phyloP scores from a whole-genome alignment of 2,888 invertebrate species.

The Scaptomyza caliginosa region DNA sequence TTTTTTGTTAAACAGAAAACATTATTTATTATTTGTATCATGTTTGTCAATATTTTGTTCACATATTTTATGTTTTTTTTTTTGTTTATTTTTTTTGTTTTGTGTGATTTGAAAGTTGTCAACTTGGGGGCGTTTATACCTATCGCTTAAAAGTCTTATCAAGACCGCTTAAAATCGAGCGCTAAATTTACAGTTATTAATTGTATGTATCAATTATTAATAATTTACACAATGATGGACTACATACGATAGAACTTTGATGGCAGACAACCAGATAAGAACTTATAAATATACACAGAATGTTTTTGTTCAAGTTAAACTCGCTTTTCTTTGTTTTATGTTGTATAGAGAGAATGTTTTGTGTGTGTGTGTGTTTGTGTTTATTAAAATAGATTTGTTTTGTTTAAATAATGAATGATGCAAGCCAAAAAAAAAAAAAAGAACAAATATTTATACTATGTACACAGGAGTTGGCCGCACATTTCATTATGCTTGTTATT shows the following conservation, averaged over 20 bases:
- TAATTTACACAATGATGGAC: conserved; percentile 78
- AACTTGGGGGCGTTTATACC: conserved; percentile 60
- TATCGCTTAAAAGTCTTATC: conserved; percentile 76
- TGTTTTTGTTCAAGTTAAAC: conserved; percentile 26
- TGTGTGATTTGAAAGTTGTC: conserved; percentile 67
- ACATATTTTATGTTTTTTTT: conserved; percentile 14
- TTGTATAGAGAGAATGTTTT: conserved; percentile 1
- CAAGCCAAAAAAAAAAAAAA: conserved; percentile 39
- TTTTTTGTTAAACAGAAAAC: conserved; percentile 69
- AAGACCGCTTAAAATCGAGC: conserved; percentile 79
- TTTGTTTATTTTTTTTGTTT: conserved; percentile 29
- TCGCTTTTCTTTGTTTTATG: neutral
- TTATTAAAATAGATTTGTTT: conserved; percentile 37
- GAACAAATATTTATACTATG: conserved; percentile 45
- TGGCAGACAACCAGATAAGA: conserved; percentile 70
- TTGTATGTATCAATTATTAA: conserved; percentile 53
- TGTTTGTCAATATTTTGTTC: conserved; percentile 16
- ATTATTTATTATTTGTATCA: conserved; percentile 48
- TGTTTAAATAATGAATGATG: conserved; percentile 43
- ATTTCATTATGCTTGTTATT: conserved; percentile 42
- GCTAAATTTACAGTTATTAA: conserved; percentile 74
- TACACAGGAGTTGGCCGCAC: conserved; percentile 41
- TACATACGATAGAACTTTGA: conserved; percentile 60
- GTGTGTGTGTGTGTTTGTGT: conserved; percentile 22
- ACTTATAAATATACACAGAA: conserved; percentile 69